A percentile compares a stretch with the other conserved stretches of the same genome.
phyloP scores from a whole-genome alignment of 2,113 vertebrate genomes.

The Dendropsophus ebraccatus region DNA sequence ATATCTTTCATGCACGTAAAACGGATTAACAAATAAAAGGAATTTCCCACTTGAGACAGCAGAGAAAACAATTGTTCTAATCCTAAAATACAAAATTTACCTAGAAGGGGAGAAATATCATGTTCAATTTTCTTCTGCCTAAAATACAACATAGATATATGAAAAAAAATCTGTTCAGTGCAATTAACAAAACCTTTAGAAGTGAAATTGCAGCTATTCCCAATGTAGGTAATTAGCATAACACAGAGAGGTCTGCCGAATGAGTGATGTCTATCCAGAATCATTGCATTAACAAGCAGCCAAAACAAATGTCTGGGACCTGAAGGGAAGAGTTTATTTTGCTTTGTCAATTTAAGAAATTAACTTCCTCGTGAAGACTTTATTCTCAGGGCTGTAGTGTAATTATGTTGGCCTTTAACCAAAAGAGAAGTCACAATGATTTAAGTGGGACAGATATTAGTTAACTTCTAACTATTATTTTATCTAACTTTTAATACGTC shows the following conservation, averaged over 20 bases:
- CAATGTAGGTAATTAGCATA: constrained; percentile 16
- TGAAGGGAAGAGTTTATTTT: constrained; percentile 3
- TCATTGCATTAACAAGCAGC: constrained; percentile 8
- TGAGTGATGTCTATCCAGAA: constrained; percentile 39
- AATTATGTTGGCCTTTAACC: constrained; percentile 5
- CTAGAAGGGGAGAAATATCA: not conserved
- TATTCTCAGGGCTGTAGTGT: not conserved
- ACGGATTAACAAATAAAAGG: not conserved
- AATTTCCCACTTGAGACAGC: not conserved
- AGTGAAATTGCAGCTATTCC: constrained; percentile 12
- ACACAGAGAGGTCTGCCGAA: not conserved
- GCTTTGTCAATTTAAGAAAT: constrained; percentile 42
- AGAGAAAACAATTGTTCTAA: not conserved
- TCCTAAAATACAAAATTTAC: not conserved
- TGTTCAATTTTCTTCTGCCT: constrained; percentile 8
- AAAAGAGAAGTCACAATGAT: not conserved
- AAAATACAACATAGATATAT: not conserved
- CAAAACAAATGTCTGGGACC: not conserved
- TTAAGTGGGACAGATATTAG: not conserved
- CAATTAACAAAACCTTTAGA: constrained; percentile 30
- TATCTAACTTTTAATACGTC: no score
- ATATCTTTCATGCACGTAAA: not conserved
- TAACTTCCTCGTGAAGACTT: constrained; percentile 34
- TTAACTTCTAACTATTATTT: not conserved
- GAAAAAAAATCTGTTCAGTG: not conserved